These are phyloP conservation scores for Hucho hucho DNA, from an alignment of 2,113 vertebrate species.

Conservation along the genomic window DNA sequence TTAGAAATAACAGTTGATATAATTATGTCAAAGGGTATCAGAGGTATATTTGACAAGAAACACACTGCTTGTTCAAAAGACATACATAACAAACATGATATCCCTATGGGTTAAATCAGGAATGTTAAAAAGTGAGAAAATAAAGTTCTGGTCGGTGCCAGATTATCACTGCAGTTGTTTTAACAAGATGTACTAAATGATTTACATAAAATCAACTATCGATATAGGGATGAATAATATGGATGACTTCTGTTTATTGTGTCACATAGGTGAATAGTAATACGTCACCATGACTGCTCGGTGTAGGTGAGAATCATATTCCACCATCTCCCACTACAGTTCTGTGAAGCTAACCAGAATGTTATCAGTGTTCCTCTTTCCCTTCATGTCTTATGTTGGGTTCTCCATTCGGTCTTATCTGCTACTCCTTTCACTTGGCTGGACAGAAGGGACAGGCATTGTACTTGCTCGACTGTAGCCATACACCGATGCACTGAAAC, in stretches of 20 bases:
- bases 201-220: neutral
- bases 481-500: slow-evolving; percentile 85
- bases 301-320: neutral
- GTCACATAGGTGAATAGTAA: too few species aligned
- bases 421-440: slow-evolving; percentile 44
- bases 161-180: neutral
- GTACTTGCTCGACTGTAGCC: slow-evolving; percentile 82
- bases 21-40: neutral
- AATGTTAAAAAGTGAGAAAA: neutral
- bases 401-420: too few species aligned
- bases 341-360: neutral
- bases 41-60: neutral
- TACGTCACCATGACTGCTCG: neutral
- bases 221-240: neutral
- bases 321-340: neutral
- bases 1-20: neutral
- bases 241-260: neutral
- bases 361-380: neutral
- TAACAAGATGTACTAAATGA: neutral
- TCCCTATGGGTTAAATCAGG: neutral
- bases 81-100: neutral
- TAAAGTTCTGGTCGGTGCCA: neutral
- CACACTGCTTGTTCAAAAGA: neutral
- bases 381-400: neutral
- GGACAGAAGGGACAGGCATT: slow-evolving; percentile 85